These are phyloP conservation scores for Cosmopolites sordidus DNA, from an alignment of 2,888 invertebrate species.

Conservation along the genomic window DNA sequence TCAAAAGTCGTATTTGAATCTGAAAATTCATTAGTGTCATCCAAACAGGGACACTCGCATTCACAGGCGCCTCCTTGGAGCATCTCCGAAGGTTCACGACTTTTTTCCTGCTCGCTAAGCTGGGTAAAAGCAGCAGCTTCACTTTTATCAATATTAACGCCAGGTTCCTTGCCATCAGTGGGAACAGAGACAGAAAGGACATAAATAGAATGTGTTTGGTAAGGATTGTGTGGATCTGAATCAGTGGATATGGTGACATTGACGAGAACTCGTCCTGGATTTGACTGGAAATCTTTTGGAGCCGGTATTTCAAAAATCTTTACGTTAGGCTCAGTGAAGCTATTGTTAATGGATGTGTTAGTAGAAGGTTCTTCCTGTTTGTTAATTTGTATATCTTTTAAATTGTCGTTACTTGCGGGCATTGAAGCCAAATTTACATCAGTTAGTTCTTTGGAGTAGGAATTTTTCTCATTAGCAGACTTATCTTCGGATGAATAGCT, in stretches of 20 bases:
- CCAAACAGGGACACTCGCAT: slow-evolving; percentile 69
- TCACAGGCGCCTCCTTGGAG: slow-evolving; percentile 63
- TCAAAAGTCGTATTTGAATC: slow-evolving; percentile 32
- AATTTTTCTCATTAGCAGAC: slow-evolving; percentile 21
- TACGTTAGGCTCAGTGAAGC: slow-evolving; percentile 38
- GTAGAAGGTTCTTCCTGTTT: neutral
- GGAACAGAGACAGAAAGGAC: slow-evolving; percentile 78
- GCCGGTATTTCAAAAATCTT: slow-evolving; percentile 44
- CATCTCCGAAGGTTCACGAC: slow-evolving; percentile 5
- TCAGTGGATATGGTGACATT: slow-evolving; percentile 80
- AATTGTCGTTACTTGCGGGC: slow-evolving; percentile 21
- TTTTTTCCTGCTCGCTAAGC: neutral
- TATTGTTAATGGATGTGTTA: slow-evolving; percentile 27
- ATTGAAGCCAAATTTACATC: slow-evolving; percentile 38
- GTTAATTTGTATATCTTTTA: slow-evolving; percentile 34
- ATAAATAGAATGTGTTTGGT: slow-evolving; percentile 64
- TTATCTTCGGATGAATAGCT: slow-evolving; percentile 25
- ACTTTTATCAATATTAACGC: slow-evolving; percentile 50
- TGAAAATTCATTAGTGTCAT: slow-evolving; percentile 45
- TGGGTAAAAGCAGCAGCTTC: slow-evolving; percentile 7
- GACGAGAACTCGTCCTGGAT: slow-evolving; percentile 60
- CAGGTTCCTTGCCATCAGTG: slow-evolving; percentile 56
- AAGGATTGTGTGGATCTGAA: slow-evolving; percentile 51
- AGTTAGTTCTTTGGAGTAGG: slow-evolving; percentile 41
- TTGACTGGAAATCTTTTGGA: slow-evolving; percentile 23